Evolutionary conservation across 2,888 invertebrate species (phyloP).

Genomic region (Volucella inanis): DNA sequence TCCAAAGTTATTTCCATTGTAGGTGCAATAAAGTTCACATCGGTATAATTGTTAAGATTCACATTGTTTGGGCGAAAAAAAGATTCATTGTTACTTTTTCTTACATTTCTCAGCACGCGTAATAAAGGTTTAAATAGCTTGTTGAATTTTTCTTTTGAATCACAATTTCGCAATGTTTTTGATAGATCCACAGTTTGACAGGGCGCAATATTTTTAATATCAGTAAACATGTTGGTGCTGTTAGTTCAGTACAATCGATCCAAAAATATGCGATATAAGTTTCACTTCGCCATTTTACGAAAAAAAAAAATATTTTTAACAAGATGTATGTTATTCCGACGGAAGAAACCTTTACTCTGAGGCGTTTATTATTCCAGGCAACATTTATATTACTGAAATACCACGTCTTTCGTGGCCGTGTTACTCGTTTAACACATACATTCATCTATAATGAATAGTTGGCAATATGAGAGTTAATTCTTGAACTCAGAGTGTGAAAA

Average conservation of each 20-base stretch:
- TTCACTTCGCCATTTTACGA: not conserved
- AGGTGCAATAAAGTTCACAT: conserved; percentile 46
- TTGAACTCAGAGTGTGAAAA: not conserved
- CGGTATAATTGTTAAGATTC: conserved; percentile 76
- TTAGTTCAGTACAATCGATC: conserved; percentile 31
- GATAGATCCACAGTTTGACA: conserved; percentile 61
- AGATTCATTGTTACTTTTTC: conserved; percentile 49
- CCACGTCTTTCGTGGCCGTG: conserved; percentile 32
- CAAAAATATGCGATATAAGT: conserved; percentile 20
- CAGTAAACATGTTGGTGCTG: conserved; percentile 79
- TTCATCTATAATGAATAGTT: conserved; percentile 25
- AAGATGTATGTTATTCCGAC: conserved; percentile 79
- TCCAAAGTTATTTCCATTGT: conserved; percentile 38
- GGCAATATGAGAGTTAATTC: conserved; percentile 4
- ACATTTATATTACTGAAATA: conserved; percentile 80
- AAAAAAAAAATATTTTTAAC: conserved; percentile 22
- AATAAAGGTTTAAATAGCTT: conserved; percentile 80
- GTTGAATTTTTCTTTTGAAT: conserved; percentile 77
- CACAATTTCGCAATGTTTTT: conserved; percentile 70
- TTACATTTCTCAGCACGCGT: conserved; percentile 76
- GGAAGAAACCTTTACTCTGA: conserved; percentile 81
- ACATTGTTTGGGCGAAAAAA: conserved; percentile 77
- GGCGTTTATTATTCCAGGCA: conserved; percentile 80
- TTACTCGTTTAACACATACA: conserved; percentile 3
- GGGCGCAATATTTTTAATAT: conserved; percentile 80